Evolutionary conservation across 2,888 invertebrate species (phyloP), one percentile per base, ranked within the genome.

Genomic region (Sericinus montela): DNA sequence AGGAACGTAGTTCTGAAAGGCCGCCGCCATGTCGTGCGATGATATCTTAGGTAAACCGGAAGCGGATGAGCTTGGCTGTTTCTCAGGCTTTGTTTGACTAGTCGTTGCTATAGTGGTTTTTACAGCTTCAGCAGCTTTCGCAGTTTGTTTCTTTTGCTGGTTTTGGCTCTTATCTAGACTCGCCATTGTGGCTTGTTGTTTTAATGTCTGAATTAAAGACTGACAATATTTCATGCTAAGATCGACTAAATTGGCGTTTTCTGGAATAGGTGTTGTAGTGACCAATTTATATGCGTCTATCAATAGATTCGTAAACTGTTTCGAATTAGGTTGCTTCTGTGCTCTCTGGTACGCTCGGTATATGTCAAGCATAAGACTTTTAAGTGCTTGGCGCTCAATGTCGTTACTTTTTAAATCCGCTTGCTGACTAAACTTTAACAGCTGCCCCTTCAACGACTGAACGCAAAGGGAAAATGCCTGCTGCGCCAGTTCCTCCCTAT

Each of bases 401-500:
- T 80, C 80, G 54, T 85, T 87, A 52, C 74, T 83, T 55, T 80
- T 83, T 34, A 89, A 62, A 39, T 90, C 88, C 5, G 80, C 75
- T 57, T 89, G 86, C 53, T 86, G 88, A 15, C 79, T 75, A 53
- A 90, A 89, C 58, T 86, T 85, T 32, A 91, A 91, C 14, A 93
- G 84, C 63, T 91, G 91, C 3, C 91, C 91, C 54, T 93, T 90
- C 53, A 94, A 77, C 30, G 93, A 92, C 68, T 94, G 93, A 7
- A 93, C 87, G 59, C 94, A 94, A 55, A 94, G 90, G 0, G 92
- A 92, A 54, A 95, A 90, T 0, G 97, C 95, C 80, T 95, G 94
- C 48, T 94, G 93, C 0, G 94, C 93, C 48, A 97, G 87, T 63
- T 94, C 94, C 60, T 94, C 92, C 48, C 97, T 91, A 72, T 97